Conservation (phyloP, 64 coral and sea anemone species). For the Acropora tenuis region DNA sequence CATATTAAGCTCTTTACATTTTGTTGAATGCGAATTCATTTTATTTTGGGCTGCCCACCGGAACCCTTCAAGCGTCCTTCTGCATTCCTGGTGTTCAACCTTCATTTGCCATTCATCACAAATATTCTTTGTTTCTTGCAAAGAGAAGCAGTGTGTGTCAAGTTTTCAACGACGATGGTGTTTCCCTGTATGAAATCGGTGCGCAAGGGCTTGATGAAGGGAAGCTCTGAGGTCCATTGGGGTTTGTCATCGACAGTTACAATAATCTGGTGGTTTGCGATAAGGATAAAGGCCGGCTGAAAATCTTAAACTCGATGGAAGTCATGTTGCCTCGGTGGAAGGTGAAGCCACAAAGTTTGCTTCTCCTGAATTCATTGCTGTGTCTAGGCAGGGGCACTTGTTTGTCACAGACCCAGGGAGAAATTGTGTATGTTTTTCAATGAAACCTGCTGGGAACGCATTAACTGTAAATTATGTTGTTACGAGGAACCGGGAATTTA, state of each 20-base stretch:
- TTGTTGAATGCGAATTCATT: too few species aligned
- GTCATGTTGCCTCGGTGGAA: background rate
- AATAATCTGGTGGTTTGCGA: constrained; percentile 55
- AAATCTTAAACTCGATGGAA: constrained; percentile 47
- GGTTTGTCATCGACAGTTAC: constrained; percentile 8
- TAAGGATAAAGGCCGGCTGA: constrained; percentile 18
- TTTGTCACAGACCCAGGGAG: constrained; percentile 13
- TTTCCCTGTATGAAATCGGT: background rate
- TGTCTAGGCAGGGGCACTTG: constrained; percentile 8
- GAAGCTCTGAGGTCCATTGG: background rate
- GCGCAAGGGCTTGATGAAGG: background rate
- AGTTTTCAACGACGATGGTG: constrained; percentile 25
- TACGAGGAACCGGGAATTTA: background rate
- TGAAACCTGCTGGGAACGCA: background rate
- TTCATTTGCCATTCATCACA: constrained; percentile 22
- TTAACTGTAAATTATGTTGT: background rate
- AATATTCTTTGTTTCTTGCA: constrained; percentile 29
- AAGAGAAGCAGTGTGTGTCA: background rate
- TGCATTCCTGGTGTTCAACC: background rate
- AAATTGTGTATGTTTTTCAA: constrained; percentile 8
- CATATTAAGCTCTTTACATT: too few species aligned
- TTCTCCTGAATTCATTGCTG: constrained; percentile 33
- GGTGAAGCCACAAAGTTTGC: background rate
- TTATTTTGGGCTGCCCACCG: background rate
- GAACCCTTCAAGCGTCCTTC: background rate